A percentile compares a stretch with the other conserved stretches of the same genome.
These are phyloP conservation scores for Atopsyche davidsoni DNA, from an alignment of 1,140 invertebrate genomes.

Conservation along the genomic window DNA sequence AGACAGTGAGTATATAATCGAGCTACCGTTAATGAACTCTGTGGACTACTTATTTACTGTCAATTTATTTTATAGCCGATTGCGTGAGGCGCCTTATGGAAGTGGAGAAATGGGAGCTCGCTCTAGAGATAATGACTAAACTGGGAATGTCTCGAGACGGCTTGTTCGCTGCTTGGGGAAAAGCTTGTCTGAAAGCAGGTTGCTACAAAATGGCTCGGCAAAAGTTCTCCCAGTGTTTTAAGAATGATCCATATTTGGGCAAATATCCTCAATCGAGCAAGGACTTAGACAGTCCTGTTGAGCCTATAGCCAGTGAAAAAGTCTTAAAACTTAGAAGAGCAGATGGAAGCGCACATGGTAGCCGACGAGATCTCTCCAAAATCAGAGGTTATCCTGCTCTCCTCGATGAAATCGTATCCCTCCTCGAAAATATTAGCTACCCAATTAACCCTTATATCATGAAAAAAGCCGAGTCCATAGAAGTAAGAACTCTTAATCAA, in stretches of 20 bases:
- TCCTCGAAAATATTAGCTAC: slow-evolving; percentile 55
- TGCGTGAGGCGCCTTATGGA: slow-evolving; percentile 56
- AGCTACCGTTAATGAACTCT: background rate
- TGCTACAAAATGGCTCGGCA: slow-evolving; percentile 67
- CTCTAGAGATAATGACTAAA: slow-evolving; percentile 81
- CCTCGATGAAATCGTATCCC: slow-evolving; percentile 60
- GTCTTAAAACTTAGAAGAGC: slow-evolving; percentile 35
- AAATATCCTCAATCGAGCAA: background rate
- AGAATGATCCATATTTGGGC: slow-evolving; percentile 40
- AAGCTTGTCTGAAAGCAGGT: slow-evolving; percentile 72
- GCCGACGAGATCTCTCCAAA: slow-evolving; percentile 16
- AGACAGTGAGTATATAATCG: slow-evolving; percentile 21
- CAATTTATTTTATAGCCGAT: slow-evolving; percentile 34
- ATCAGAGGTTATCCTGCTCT: slow-evolving; percentile 53
- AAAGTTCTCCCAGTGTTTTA: slow-evolving; percentile 56
- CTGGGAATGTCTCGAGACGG: slow-evolving; percentile 69
- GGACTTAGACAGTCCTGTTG: slow-evolving; percentile 1
- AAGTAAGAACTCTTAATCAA: slow-evolving; percentile 35
- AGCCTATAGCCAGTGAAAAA: background rate
- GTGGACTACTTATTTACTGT: background rate
- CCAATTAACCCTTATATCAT: slow-evolving; percentile 41
- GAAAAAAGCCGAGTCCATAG: slow-evolving; percentile 42
- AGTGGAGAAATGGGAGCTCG: slow-evolving; percentile 76
- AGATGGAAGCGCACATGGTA: slow-evolving; percentile 31
- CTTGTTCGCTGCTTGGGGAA: slow-evolving; percentile 82